Base-by-base conservation (phyloP, 2,797 vertebrate species). In the Pipistrellus kuhlii region DNA sequence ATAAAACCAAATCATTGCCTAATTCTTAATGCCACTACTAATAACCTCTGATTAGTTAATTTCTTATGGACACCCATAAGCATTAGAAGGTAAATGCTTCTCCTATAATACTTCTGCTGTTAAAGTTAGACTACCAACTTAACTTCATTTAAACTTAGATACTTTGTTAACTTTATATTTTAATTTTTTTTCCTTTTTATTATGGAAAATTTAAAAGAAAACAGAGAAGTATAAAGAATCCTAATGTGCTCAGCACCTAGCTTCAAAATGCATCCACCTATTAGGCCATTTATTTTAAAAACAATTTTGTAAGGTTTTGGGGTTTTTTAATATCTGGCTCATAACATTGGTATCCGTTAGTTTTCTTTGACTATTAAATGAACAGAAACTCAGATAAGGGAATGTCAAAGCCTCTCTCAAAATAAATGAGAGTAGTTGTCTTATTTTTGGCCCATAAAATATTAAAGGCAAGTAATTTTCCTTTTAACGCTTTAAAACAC, bases 401-500 rank as follows among this genome's bases (percentile, higher is more conserved):
- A 85, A 53, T 83, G 21, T 86, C 48, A 85, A 10, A 94, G 66
- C 80, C 11, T 88, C 30, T 15, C 35, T 84, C 11, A 72, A 80
- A 12, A 78, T 84, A 85, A 92, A 48, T 94, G 18, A 81, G 69
- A 86, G 18, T 83, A 86, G 3, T 71, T 92, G 12, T 46, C 15
- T 32, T 78, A 75, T 11, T 71, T 84, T 69, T 72, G 32, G 4
- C 23, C 9, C 15, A 25, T 90, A 51, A 80, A 90, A 82, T 91
- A 11, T 90, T 90, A 90, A 88, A 95, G 76, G 25, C 71, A 95
- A 71, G 30, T 88, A 88, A 30, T 83, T 83, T 90, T 95, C 85
- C 89, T 93, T 59, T 85, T 66, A 30, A 59, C 59, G 13, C 32
- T 83, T 82, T 83, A 89, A 80, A 72, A 59, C 57, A 2, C 1